These are phyloP conservation scores for Bombus difficillimus DNA, from an alignment of 1,140 invertebrate genomes.

Conservation along the genomic window DNA sequence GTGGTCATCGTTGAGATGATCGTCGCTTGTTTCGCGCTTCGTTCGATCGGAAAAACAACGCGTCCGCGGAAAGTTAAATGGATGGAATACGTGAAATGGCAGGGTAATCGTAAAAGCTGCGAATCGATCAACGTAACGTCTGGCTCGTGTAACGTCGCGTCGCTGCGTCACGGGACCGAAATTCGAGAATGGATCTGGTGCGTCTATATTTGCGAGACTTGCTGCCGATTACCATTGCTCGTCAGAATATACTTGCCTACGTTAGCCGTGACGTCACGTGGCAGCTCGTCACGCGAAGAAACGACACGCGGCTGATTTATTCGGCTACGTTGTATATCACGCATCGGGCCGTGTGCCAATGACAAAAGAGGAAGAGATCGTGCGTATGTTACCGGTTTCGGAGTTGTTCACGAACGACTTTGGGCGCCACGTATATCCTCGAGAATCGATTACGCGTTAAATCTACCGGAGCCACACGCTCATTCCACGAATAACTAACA, in stretches of 20 bases:
- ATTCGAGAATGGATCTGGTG: background rate
- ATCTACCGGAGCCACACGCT: background rate
- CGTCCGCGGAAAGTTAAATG: too few species aligned
- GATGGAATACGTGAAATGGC: too few species aligned
- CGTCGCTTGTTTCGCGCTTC: background rate
- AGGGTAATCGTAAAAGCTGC: too few species aligned
- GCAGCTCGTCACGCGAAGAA: slow-evolving; percentile 37
- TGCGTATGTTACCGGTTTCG: background rate
- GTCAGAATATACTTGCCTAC: background rate
- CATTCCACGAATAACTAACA: background rate
- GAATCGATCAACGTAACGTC: background rate
- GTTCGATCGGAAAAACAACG: background rate
- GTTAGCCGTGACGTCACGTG: slow-evolving; percentile 46
- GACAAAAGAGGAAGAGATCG: background rate
- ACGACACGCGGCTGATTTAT: slow-evolving; percentile 34
- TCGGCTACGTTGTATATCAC: slow-evolving; percentile 9
- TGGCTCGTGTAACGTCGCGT: too few species aligned
- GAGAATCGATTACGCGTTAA: background rate
- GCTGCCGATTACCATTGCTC: too few species aligned
- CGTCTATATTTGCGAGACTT: background rate
- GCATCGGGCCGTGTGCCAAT: slow-evolving; percentile 2
- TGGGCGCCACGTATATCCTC: too few species aligned
- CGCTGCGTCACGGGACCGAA: background rate
- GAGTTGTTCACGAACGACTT: background rate
- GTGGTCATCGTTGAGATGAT: background rate